Evolutionary conservation across 1,140 invertebrate species (phyloP), one percentile per base, ranked within the genome.

Genomic region (Dryas iulia): DNA sequence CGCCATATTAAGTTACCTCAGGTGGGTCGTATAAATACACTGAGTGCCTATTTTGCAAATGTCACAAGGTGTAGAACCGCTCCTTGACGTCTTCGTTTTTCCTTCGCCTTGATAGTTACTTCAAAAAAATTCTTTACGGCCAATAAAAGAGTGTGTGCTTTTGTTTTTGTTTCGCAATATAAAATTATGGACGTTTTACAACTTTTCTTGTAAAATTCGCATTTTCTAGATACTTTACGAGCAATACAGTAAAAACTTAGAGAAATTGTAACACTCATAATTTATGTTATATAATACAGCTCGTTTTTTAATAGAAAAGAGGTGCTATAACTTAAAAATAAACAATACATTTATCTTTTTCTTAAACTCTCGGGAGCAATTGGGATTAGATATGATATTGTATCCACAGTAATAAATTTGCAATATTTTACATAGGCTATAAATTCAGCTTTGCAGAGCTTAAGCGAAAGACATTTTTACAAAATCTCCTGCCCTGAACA

Each of bases 1-100:
- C 33, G 59, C 65, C 60, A 76, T 84, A 84, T 86, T 81, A 81
- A 79, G 67, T 83, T 82, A 82, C 78, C 76, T 76, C 75, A 83
- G 83, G 77, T 81, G 76, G 67, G 69, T 39, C 24, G 23, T 47
- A 23, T 26, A 47, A 26, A 62, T 62, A 53, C 26, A 59, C 11
- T 59, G 30, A 67, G 57, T 67, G 65, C 39, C 47, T 57, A 65
- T 58, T 67, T 67, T 31, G 30, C 23, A 56, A 66, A 35, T 60
- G 31, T 59, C 56, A 58, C 39, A 33, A 58, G 33, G 35, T 66
- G 35, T 35, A 35, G 35, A 30, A 59, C 23, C 39, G n/a, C 23
- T 28, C 18, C 66, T 73, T 56, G 66, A 69, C 71, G 66, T 30
- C 26, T 58, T 54, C 24, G 60, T 68, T 62, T 24, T 62, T 62